These are phyloP conservation scores for Mesembrinibis cayennensis DNA, from an alignment of 2,113 vertebrate genomes.

Conservation along the genomic window DNA sequence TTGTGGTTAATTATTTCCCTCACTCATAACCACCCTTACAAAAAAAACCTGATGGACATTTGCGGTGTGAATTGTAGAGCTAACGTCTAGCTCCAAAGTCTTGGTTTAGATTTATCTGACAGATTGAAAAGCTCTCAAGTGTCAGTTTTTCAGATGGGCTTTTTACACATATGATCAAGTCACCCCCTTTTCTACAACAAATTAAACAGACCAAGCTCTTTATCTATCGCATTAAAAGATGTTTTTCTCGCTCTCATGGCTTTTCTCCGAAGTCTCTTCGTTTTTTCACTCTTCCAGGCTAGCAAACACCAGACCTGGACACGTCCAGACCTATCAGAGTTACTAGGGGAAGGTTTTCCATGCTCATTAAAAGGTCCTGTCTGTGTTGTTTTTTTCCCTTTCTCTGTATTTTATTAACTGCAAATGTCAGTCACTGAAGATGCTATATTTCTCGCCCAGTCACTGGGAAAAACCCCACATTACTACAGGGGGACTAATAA, in stretches of 20 bases:
- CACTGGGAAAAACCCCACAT: not conserved
- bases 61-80: not conserved
- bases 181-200: not conserved
- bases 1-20: not conserved
- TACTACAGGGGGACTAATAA: not conserved
- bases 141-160: not conserved
- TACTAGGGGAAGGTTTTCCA: not conserved
- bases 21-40: not conserved
- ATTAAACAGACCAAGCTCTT: not conserved
- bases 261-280: not conserved
- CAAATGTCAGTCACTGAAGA: not conserved
- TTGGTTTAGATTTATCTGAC: not conserved
- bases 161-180: not conserved
- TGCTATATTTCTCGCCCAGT: not conserved
- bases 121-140: not conserved
- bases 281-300: not conserved
- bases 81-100: not conserved
- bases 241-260: not conserved
- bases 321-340: fast-evolving
- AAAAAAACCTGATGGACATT: not conserved
- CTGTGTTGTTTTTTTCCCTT: not conserved
- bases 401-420: not conserved
- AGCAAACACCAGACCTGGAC: not conserved
- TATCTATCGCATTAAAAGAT: not conserved
- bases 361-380: not conserved